phyloP scores from a whole-genome alignment of 2,113 vertebrate species.

The Loxodonta africana region DNA sequence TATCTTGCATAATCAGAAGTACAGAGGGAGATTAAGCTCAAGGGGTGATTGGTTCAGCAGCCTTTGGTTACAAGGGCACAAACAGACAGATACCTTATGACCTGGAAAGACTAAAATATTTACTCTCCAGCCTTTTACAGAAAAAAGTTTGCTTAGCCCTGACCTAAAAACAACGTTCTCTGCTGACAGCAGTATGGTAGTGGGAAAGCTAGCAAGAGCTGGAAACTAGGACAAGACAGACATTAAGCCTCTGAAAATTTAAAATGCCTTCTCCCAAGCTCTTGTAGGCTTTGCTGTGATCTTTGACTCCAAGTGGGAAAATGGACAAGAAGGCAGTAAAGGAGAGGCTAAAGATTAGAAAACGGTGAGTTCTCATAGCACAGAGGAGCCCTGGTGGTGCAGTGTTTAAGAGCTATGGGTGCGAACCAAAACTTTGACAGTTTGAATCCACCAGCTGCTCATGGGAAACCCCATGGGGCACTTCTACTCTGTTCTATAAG shows the following conservation, averaged over 20 bases:
- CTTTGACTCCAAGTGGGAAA: background rate
- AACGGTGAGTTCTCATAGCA: background rate
- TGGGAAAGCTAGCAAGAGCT: background rate
- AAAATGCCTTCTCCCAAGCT: background rate
- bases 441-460: too few relatives aligned
- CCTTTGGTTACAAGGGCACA: background rate
- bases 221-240: background rate
- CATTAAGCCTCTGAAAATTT: background rate
- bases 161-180: background rate
- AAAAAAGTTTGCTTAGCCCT: background rate
- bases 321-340: background rate
- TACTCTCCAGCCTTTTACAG: background rate
- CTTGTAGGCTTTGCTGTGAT: background rate
- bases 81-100: background rate
- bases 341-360: background rate
- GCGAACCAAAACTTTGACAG: too few relatives aligned
- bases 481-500: too few relatives aligned
- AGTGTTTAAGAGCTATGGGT: too few relatives aligned
- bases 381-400: too few relatives aligned
- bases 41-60: background rate
- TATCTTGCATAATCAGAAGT: background rate
- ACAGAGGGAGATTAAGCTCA: background rate
- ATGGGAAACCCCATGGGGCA: too few relatives aligned
- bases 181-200: background rate
- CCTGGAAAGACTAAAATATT: background rate